phyloP scores from a whole-genome alignment of 1,140 invertebrate genomes.

The Leptopilina boulardi region DNA sequence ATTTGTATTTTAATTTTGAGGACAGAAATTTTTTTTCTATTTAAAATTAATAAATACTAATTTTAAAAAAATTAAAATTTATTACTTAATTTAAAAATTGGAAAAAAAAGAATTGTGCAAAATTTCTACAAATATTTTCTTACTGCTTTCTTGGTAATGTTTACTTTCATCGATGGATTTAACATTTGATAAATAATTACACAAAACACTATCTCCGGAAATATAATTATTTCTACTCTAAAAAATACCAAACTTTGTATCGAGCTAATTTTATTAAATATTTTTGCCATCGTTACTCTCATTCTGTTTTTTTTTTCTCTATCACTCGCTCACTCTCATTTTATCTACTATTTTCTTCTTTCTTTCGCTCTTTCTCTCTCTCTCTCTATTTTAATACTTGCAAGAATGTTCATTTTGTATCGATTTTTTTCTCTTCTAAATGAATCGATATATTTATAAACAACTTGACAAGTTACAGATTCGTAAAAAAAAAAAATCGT shows the following conservation, averaged over 20 bases:
- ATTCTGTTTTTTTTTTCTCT: no score
- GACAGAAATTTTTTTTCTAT: no score
- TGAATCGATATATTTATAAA: not conserved
- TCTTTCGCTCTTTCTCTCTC: no score
- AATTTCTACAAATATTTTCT: not conserved
- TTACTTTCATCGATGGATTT: slow-evolving; percentile 11
- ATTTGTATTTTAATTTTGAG: no score
- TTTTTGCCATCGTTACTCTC: not conserved
- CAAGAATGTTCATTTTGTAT: slow-evolving; percentile 1
- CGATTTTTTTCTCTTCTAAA: not conserved
- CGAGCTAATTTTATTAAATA: not conserved
- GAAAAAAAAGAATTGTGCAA: no score
- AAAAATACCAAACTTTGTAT: not conserved
- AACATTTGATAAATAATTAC: not conserved
- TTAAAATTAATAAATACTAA: no score
- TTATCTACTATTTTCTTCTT: not conserved
- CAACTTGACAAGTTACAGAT: not conserved
- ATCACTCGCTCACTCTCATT: not conserved
- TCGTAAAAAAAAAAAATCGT: not conserved
- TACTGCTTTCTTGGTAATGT: not conserved
- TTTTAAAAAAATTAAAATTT: no score
- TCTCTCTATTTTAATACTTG: not conserved
- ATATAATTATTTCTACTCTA: not conserved
- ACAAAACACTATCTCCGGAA: not conserved
- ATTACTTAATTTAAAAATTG: no score